A percentile compares a stretch with the other conserved stretches of the same genome.
These are phyloP conservation scores for Syndactyla subalaris DNA, from an alignment of 2,797 vertebrate genomes.

Conservation along the genomic window DNA sequence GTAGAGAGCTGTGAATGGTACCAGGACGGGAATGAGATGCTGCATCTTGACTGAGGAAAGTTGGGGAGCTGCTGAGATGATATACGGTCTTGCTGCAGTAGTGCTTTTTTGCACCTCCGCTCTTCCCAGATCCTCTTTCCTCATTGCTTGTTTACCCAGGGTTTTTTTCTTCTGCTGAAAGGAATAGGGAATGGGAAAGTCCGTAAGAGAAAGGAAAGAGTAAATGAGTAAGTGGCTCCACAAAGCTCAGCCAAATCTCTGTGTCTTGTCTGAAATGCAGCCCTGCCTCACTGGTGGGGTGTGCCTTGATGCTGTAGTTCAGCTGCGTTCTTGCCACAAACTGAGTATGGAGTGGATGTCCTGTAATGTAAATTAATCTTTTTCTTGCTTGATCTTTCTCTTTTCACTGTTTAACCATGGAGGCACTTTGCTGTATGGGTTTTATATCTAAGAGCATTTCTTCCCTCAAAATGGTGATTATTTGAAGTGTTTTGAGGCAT, in stretches of 20 bases:
- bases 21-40: not conserved
- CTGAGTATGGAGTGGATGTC: not conserved
- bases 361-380: not conserved
- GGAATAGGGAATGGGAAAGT: not conserved
- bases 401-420: not conserved
- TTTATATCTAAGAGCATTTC: not conserved
- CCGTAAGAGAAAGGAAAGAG: not conserved
- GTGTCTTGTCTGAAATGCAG: not conserved
- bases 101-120: not conserved
- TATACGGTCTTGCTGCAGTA: not conserved
- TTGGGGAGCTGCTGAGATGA: not conserved
- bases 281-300: not conserved
- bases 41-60: not conserved
- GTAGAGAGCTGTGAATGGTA: not conserved
- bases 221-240: not conserved
- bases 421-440: not conserved
- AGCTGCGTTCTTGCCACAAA: not conserved
- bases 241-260: not conserved
- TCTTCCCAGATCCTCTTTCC: not conserved
- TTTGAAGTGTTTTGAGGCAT: not conserved
- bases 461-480: not conserved
- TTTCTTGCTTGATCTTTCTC: not conserved
- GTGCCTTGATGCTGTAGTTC: not conserved
- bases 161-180: not conserved
- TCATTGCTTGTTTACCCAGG: not conserved